These are phyloP conservation scores for Calliphora vicina DNA, from an alignment of 1,140 invertebrate genomes.

Conservation along the genomic window DNA sequence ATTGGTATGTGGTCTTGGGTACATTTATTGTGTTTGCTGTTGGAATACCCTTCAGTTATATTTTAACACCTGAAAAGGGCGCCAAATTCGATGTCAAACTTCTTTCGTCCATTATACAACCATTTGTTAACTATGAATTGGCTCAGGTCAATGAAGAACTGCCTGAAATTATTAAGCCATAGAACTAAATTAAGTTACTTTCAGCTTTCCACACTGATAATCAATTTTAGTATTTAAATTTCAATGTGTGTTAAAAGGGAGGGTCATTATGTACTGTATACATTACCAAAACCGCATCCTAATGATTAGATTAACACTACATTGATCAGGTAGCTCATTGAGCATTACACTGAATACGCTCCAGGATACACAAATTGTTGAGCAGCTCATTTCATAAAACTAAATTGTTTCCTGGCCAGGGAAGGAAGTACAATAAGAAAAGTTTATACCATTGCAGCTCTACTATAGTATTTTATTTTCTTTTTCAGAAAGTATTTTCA, in stretches of 20 bases:
- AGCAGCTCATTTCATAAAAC: too few species aligned
- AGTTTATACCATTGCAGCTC: too few species aligned
- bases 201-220: background rate
- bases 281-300: background rate
- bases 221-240: too few species aligned
- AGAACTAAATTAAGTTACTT: background rate
- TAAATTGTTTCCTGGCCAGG: too few species aligned
- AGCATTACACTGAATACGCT: too few species aligned
- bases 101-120: slow-evolving; percentile 58
- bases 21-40: slow-evolving; percentile 69
- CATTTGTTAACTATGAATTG: slow-evolving; percentile 47
- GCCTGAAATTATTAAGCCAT: slow-evolving; percentile 32
- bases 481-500: too few species aligned
- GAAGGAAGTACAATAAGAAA: too few species aligned
- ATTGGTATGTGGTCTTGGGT: slow-evolving; percentile 71
- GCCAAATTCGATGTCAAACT: slow-evolving; percentile 58
- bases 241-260: too few species aligned
- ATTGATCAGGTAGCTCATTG: too few species aligned
- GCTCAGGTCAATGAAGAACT: slow-evolving; percentile 46
- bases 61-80: slow-evolving; percentile 52
- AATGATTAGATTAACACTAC: too few species aligned
- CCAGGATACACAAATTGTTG: too few species aligned
- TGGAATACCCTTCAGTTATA: slow-evolving; percentile 64
- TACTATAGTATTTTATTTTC: too few species aligned
- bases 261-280: background rate